Evolutionary conservation across 2,797 vertebrate genomes (phyloP).

Genomic region (Sparidentex hasta): DNA sequence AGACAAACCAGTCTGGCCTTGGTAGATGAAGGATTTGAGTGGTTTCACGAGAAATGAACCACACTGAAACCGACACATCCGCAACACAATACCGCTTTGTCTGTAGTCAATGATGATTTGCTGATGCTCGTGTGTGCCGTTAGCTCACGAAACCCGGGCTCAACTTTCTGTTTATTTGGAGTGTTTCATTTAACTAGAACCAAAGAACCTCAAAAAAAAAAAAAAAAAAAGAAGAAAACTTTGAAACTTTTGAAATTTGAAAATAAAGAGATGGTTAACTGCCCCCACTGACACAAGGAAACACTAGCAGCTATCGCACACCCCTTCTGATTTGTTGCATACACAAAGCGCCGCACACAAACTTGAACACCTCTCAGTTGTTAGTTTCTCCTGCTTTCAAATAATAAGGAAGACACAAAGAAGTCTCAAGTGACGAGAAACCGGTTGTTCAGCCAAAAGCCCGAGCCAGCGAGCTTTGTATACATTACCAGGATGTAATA

Average conservation of each 20-base stretch:
- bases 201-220: background rate
- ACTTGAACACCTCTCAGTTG: constrained; percentile 17
- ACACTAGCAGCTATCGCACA: background rate
- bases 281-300: background rate
- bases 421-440: constrained; percentile 71
- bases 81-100: constrained; percentile 12
- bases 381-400: constrained; percentile 43
- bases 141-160: background rate
- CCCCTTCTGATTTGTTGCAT: constrained; percentile 7
- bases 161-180: no score
- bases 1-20: background rate
- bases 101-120: background rate
- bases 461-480: constrained; percentile 17
- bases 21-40: constrained; percentile 3
- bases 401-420: constrained; percentile 55
- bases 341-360: constrained; percentile 15
- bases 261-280: background rate
- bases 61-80: constrained; percentile 14
- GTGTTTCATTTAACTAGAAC: background rate
- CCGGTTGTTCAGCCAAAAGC: constrained; percentile 57
- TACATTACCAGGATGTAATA: constrained; percentile 10
- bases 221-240: background rate
- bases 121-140: background rate
- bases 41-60: background rate
- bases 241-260: background rate